These are phyloP conservation scores for Drosophila malerkotliana DNA, from an alignment of 1,140 invertebrate genomes.

Conservation along the genomic window DNA sequence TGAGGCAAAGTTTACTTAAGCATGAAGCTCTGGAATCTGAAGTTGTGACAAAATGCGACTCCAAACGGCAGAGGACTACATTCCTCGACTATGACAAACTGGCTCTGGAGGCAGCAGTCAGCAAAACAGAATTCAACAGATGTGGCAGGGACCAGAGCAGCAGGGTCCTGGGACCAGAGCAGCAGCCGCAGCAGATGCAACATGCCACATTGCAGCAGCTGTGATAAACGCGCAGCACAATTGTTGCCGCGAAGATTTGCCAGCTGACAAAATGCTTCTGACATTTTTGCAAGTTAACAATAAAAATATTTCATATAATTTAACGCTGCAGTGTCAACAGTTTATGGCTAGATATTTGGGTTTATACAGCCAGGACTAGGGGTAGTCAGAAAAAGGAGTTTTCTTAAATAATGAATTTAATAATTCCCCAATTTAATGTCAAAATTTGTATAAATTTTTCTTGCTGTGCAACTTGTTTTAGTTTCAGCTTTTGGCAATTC, in stretches of 20 bases:
- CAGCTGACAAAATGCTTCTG: slow-evolving; percentile 55
- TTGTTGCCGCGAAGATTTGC: slow-evolving; percentile 50
- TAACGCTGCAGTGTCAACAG: slow-evolving; percentile 29
- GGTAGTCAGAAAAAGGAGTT: too few relatives aligned
- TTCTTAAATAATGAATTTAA: not conserved
- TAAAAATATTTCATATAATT: slow-evolving; percentile 58
- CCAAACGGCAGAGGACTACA: slow-evolving; percentile 2
- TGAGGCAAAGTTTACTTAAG: slow-evolving; percentile 44
- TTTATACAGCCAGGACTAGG: not conserved
- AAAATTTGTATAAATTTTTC: not conserved
- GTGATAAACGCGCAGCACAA: slow-evolving; percentile 56
- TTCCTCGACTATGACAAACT: slow-evolving; percentile 38
- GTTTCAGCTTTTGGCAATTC: slow-evolving; percentile 6
- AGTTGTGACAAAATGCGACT: slow-evolving; percentile 34
- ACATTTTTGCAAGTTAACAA: slow-evolving; percentile 45
- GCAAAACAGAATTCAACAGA: not conserved
- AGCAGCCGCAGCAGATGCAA: slow-evolving; percentile 42
- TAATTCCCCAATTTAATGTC: not conserved
- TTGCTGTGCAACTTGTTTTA: not conserved
- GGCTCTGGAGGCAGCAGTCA: not conserved
- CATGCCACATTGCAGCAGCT: slow-evolving; percentile 33
- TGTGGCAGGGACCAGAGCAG: not conserved
- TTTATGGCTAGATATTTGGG: slow-evolving; percentile 34
- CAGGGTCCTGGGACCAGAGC: not conserved
- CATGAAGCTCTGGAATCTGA: slow-evolving; percentile 25